Conservation (phyloP, 92 coral and sea anemone species). For the Phenganax subtilis region DNA sequence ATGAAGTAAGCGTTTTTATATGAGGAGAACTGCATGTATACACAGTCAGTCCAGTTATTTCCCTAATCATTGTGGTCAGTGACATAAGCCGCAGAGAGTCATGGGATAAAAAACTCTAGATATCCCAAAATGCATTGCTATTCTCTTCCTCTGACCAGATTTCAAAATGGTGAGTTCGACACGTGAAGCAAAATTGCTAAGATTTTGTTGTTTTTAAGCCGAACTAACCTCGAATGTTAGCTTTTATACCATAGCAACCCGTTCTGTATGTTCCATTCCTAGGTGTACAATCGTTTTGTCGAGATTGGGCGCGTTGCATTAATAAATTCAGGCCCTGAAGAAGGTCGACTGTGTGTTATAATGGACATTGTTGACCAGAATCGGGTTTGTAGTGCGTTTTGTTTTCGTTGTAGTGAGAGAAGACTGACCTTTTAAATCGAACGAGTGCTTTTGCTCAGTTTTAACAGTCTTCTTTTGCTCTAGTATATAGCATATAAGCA, state of each 20-base stretch:
- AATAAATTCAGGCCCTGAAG: constrained; percentile 91
- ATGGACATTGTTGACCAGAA: constrained; percentile 95
- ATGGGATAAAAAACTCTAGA: neutral
- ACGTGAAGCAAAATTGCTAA: neutral
- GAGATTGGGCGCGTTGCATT: constrained; percentile 97
- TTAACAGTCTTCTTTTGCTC: neutral
- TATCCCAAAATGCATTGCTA: constrained; percentile 26
- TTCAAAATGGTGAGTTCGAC: constrained; percentile 39
- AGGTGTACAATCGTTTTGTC: constrained; percentile 97
- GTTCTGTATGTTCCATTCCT: neutral
- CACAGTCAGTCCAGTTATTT: too few relatives aligned
- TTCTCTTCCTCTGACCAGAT: constrained; percentile 12
- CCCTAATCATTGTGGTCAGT: neutral
- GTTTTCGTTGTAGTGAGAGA: neutral
- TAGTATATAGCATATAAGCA: too few relatives aligned
- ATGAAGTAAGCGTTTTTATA: too few relatives aligned
- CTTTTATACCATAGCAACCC: neutral
- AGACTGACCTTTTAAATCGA: neutral
- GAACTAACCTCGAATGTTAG: neutral
- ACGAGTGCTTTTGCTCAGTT: neutral
- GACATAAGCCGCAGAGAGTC: neutral
- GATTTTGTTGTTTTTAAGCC: neutral
- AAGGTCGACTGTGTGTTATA: constrained; percentile 94
- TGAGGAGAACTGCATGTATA: too few relatives aligned
- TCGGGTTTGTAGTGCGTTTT: constrained; percentile 60